Conservation (phyloP, 2,113 vertebrate genomes). For the Albula goreensis region DNA sequence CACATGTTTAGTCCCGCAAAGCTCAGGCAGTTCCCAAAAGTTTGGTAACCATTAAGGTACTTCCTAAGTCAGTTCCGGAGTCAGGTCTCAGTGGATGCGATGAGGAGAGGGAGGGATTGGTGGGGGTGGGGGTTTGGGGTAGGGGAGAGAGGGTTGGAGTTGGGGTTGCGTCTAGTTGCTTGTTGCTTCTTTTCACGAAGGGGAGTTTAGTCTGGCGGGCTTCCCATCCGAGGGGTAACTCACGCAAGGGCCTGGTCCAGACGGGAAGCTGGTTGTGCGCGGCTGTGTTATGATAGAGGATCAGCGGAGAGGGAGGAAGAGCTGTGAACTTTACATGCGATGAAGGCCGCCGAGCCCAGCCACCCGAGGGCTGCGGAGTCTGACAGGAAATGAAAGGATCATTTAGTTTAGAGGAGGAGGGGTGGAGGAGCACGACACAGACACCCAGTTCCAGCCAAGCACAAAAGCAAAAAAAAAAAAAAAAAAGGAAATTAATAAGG, state of each 20-base stretch:
- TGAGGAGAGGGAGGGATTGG: slow-evolving; percentile 46
- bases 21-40: slow-evolving; percentile 81
- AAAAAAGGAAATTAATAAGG: slow-evolving; percentile 19
- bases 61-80: slow-evolving; percentile 96
- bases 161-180: slow-evolving; percentile 28
- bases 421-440: slow-evolving; percentile 49
- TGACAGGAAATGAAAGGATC: slow-evolving; percentile 95
- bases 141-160: slow-evolving; percentile 49
- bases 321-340: slow-evolving; percentile 82
- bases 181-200: slow-evolving; percentile 58
- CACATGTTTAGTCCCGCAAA: slow-evolving; percentile 84
- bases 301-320: slow-evolving; percentile 75
- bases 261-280: slow-evolving; percentile 78
- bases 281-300: slow-evolving; percentile 81
- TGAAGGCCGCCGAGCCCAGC: slow-evolving; percentile 64
- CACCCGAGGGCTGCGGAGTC: slow-evolving; percentile 78
- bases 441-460: slow-evolving; percentile 36
- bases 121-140: slow-evolving; percentile 45
- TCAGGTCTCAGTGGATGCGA: slow-evolving; percentile 74
- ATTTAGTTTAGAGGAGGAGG: slow-evolving; percentile 76
- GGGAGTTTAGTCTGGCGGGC: slow-evolving; percentile 73
- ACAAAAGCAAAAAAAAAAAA: background rate
- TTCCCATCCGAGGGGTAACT: slow-evolving; percentile 61
- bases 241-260: slow-evolving; percentile 72
- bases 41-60: slow-evolving; percentile 98